A percentile compares a stretch with the other conserved stretches of the same genome.
Evolutionary conservation across 1,140 invertebrate species (phyloP).

Genomic region (Diplogasteroides magnus): DNA sequence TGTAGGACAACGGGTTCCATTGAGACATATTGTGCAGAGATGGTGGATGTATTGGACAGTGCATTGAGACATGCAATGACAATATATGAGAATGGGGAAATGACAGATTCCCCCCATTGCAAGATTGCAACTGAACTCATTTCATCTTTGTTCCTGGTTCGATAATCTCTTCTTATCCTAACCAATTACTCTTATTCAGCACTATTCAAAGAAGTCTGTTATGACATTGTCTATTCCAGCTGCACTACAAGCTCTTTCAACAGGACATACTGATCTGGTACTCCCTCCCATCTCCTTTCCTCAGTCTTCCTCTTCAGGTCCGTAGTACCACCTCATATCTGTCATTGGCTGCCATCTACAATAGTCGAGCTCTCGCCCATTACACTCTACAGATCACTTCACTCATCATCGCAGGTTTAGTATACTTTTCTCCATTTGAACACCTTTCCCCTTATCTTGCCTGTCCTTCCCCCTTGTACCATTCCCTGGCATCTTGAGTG

Average conservation of each 20-base stretch:
- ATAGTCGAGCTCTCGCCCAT: conserved; percentile 74
- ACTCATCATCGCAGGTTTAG: conserved; percentile 75
- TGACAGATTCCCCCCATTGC: conserved; percentile 85
- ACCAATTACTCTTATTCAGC: conserved; percentile 60
- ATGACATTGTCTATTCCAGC: conserved; percentile 82
- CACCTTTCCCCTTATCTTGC: too few relatives aligned
- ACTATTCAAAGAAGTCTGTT: conserved; percentile 78
- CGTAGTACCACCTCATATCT: conserved; percentile 83
- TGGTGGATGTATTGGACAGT: conserved; percentile 76
- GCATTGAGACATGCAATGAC: conserved; percentile 79
- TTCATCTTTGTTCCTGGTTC: conserved; percentile 84
- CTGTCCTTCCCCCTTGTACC: too few relatives aligned
- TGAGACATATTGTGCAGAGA: conserved; percentile 73
- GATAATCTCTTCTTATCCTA: conserved; percentile 20
- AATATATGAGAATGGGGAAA: conserved; percentile 56
- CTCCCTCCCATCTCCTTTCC: too few relatives aligned
- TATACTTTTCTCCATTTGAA: too few relatives aligned
- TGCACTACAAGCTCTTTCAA: conserved; percentile 74
- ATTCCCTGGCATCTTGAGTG: too few relatives aligned
- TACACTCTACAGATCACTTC: conserved; percentile 82
- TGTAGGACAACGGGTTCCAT: conserved; percentile 77
- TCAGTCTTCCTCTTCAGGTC: conserved; percentile 1
- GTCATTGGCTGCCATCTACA: conserved; percentile 82
- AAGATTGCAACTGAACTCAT: conserved; percentile 89
- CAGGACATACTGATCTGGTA: neutral